A percentile compares a stretch with the other conserved stretches of the same genome.
These are phyloP conservation scores for Oreochromis spilurus DNA, from an alignment of 2,113 vertebrate species.

Conservation along the genomic window DNA sequence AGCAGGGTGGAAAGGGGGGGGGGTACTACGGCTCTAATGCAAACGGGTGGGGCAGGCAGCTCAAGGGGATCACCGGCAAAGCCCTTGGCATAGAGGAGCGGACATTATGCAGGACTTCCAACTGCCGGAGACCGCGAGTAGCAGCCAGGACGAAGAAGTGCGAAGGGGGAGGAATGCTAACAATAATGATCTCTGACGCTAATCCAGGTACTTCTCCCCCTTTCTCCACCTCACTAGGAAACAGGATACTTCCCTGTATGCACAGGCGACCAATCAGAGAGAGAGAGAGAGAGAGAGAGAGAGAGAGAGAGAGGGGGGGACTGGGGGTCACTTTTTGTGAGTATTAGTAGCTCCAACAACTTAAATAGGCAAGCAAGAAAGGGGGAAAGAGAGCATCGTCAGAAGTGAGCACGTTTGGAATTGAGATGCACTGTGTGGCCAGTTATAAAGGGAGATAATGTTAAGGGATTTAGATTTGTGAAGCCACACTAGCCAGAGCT, in stretches of 20 bases:
- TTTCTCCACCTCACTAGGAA: conserved; percentile 45
- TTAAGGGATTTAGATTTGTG: conserved; percentile 41
- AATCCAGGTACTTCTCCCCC: conserved; percentile 65
- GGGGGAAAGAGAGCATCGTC: neutral
- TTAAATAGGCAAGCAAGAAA: conserved; percentile 11
- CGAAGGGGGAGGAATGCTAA: conserved; percentile 51
- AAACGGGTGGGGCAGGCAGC: conserved; percentile 53
- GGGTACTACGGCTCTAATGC: conserved; percentile 3
- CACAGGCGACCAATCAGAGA: conserved; percentile 43
- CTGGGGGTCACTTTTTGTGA: conserved; percentile 33
- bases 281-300: rapidly evolving
- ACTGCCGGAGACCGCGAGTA: neutral
- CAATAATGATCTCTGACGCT: conserved; percentile 69
- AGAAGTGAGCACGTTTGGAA: neutral
- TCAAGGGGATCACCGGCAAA: conserved; percentile 53
- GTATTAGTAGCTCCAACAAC: conserved; percentile 26
- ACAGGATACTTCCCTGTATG: conserved; percentile 44
- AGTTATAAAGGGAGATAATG: conserved; percentile 47
- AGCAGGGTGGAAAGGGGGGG: neutral
- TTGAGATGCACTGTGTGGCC: conserved; percentile 21
- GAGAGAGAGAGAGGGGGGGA: no score
- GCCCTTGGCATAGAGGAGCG: conserved; percentile 35
- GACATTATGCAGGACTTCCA: conserved; percentile 50
- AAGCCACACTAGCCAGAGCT: conserved; percentile 40
- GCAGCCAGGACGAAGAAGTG: conserved; percentile 31